Base-by-base conservation (phyloP, 2,797 vertebrate species). In the Pelochelys cantorii region DNA sequence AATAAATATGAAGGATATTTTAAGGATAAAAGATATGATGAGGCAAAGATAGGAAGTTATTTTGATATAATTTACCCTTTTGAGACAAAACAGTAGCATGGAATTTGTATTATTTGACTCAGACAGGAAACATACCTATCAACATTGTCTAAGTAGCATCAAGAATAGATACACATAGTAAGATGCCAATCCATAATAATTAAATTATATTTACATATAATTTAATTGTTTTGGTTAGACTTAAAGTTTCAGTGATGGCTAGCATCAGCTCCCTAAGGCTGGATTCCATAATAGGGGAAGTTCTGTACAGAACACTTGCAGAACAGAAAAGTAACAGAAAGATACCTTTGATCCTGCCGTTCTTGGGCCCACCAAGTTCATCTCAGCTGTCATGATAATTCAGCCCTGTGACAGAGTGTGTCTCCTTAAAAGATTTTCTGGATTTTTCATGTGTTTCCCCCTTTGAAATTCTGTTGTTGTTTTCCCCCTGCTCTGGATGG, bases 181-280 rank as follows among this genome's bases (percentile, higher is more conserved):
- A 92, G 84, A 74, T 86, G 34, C 71, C 23, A 96, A 90, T 85
- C 84, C 31, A 48, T 62, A 94, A 95, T 89, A 57, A 62, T 94
- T 86, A 56, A 48, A 20, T 11, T 15, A 94, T 6, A 79, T 15
- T 11, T 81, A 81, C 20, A 25, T 31, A 62, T 52, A 55, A 74
- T 42, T 2, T 25, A 37, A 95, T 92, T 92, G 74, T 57, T 94
- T 85, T 55, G 85, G 83, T 74, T 60, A 71, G 82, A 89, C 86
- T 85, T 5, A 1, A 90, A 88, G 84, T 91, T 84, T 79, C 85
- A 29, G 62, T 88, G 89, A 81, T 62, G 18, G 65, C 81, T 52
- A 53, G 79, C 60, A 34, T 68, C 34, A 48, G 37, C 92, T 92
- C 90, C 52, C 71, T 12, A n/a, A 79, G 22, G 93, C 92, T 89